Evolutionary conservation across 2,113 vertebrate genomes (phyloP).

Genomic region (Clarias magur): DNA sequence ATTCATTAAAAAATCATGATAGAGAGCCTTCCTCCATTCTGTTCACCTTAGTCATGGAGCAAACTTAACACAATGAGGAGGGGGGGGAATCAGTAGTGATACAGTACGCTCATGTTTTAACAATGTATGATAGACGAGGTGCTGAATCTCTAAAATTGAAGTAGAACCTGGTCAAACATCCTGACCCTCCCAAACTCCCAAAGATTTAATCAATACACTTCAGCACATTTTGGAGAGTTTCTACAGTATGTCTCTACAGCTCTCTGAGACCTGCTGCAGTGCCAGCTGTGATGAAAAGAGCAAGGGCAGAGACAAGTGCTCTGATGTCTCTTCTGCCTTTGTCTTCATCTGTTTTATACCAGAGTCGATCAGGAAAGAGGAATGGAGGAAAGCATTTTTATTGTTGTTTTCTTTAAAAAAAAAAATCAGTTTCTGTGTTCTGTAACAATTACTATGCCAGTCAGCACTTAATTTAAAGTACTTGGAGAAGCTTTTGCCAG

Average conservation of each 20-base stretch:
- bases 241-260: not conserved
- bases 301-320: constrained; percentile 15
- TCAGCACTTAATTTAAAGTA: not conserved
- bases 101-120: constrained; percentile 29
- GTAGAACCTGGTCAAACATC: constrained; percentile 6
- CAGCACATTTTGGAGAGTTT: not conserved
- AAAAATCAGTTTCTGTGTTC: not conserved
- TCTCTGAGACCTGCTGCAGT: not conserved
- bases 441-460: not conserved
- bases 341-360: not conserved
- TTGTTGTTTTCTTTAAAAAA: not conserved
- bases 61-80: not conserved
- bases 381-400: not conserved
- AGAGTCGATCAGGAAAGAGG: not conserved
- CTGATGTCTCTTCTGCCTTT: not conserved
- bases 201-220: constrained; percentile 22
- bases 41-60: constrained; percentile 16
- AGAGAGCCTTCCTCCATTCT: not conserved
- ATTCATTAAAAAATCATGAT: not conserved
- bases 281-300: constrained; percentile 17
- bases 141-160: constrained; percentile 18
- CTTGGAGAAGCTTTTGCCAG: not conserved
- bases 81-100: not conserved
- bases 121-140: not conserved
- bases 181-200: not conserved